Conservation (phyloP, 2,113 vertebrate genomes). For the Ivindomyrus marchei region DNA sequence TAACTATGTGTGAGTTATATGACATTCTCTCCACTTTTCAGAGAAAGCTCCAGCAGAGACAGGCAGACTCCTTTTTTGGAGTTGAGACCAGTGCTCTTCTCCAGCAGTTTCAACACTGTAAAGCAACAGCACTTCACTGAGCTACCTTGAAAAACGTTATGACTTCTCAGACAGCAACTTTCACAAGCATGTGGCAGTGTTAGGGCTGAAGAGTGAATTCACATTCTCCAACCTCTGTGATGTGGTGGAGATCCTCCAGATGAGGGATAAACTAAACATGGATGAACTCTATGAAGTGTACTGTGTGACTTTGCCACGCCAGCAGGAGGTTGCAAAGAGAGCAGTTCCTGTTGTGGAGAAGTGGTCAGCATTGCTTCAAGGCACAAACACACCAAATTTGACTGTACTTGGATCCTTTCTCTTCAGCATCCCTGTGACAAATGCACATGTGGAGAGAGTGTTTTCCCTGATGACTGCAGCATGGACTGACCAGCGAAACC, state of each 20-base stretch:
- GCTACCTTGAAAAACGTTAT: conserved; percentile 31
- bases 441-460: background rate
- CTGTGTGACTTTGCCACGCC: conserved; percentile 14
- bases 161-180: conserved; percentile 22
- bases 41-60: conserved; percentile 23
- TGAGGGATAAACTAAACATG: conserved; percentile 31
- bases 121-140: conserved; percentile 20
- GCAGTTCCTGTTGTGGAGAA: conserved; percentile 31
- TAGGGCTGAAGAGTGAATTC: conserved; percentile 29
- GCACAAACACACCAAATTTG: conserved; percentile 16
- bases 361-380: conserved; percentile 26
- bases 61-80: conserved; percentile 23
- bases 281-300: conserved; percentile 28
- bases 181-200: conserved; percentile 3
- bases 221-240: conserved; percentile 27
- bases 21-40: conserved; percentile 15
- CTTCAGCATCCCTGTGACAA: too few relatives aligned
- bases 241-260: conserved; percentile 25
- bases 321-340: conserved; percentile 25
- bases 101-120: background rate
- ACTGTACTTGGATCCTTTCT: too few relatives aligned
- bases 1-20: conserved; percentile 28
- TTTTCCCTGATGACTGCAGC: conserved; percentile 29
- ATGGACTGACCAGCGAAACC: conserved; percentile 24
- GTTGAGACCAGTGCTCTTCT: conserved; percentile 19